Evolutionary conservation across 2,888 invertebrate genomes (phyloP), one percentile per base, ranked within the genome.

Genomic region (Halictus ligatus): DNA sequence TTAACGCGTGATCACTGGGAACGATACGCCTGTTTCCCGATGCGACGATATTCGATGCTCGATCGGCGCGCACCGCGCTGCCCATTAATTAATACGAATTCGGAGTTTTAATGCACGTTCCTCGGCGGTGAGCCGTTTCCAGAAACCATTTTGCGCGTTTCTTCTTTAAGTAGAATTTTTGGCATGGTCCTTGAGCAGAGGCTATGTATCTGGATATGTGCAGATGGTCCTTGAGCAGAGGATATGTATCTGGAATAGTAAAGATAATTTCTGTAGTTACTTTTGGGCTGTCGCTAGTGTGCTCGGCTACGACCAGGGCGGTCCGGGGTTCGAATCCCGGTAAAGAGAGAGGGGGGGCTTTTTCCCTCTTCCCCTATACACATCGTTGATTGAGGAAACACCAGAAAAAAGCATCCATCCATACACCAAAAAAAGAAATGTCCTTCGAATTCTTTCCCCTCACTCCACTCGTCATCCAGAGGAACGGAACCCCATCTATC

Each of bases 21-120:
- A 71, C 64, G 84, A 74, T 71, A 69, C 76, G 76, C n/a, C 64
- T 64, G 75, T 40, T 40, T 54, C 12, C 25, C 12, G 29, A 35
- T 64, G 64, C 67, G 40, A 12, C 58, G 80, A 48, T 46, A 84
- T 58, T 60, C 50, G 60, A 78, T 35, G 48, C 50, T 29, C 60
- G 29, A 13, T 25, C 54, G 35, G 35, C 43, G 75, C 13, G 12
- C 81, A 72, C 2, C 50, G n/a, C 25, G 35, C 40, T 25, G 10
- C 7, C 12, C 74, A 15, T 69, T 74, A 73, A 83, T 48, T 69
- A 12, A 0, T 25, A 15, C 1, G 29, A 21, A 58, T 40, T 81
- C 25, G 40, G 13, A 25, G 18, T 46, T 79, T 50, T 15, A 10
- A 58, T 43, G 13, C 25, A 21, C 0, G 8, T 12, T 13, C 2